Base-by-base conservation (phyloP, 1,140 invertebrate genomes). In the Drosophila bocqueti region DNA sequence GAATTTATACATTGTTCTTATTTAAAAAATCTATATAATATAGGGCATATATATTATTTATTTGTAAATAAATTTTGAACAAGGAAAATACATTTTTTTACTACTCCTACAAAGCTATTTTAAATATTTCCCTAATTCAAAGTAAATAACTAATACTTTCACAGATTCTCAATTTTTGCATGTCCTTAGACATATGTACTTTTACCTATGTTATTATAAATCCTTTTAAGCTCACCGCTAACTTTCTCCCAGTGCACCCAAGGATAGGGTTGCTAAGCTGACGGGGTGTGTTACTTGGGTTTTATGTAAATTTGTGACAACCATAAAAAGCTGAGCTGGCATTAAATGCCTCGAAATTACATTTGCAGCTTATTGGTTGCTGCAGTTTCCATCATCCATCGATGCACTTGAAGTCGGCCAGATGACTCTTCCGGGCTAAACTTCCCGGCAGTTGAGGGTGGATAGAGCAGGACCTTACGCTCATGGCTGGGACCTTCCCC, bases 271-370 rank as follows among this genome's bases (percentile, higher is more conserved):
- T 87, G 84, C 60, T 36, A 26, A 59, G n/a, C 42, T 40, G 31
- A 34, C 15, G 13, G 38, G 62, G 81, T 55, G 79, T 79, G 50
- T 40, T 58, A 21, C 26, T 34, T 29, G 46, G 49, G 50, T 34
- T 65, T 60, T 62, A 76, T 79, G 83, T 76, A 76, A 82, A 73
- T 72, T 68, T 72, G 52, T 68, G 79, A 83, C 76, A 74, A 46
- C 57, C 68, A 81, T 83, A 84, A 78, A 78, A 78, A 76, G 77
- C 84, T 89, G 47, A 80, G 58, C 63, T 36, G 42, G 31, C 24
- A 73, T 78, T 36, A 76, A 83, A 74, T 80, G 83, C 84, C 59
- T 65, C 71, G 60, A 78, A 78, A 81, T 60, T 31, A 75, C 55
- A 68, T 76, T 62, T 64, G 26, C 38, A 55, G 58, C 43, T 78